phyloP scores from a whole-genome alignment of 2,888 invertebrate species.

The Agrochola litura region DNA sequence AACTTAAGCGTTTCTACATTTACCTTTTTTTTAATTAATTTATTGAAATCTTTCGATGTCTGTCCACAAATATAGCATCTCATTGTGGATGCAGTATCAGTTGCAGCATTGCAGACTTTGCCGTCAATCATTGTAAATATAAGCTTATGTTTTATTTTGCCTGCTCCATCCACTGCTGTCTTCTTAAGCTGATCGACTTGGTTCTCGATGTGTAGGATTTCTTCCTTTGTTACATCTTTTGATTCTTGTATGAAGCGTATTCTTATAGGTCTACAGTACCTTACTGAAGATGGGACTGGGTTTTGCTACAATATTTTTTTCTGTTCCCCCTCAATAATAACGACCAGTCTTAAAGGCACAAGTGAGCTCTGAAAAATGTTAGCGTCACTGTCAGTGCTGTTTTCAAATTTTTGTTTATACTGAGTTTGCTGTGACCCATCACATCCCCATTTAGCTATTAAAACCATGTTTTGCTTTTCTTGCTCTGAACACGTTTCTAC shows the following conservation, averaged over 20 bases:
- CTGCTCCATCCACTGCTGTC: too few relatives aligned
- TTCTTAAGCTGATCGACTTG: too few relatives aligned
- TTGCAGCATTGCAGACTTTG: constrained; percentile 23
- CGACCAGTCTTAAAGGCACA: constrained; percentile 19
- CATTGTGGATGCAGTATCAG: constrained; percentile 37
- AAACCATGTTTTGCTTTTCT: not conserved
- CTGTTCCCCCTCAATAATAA: not conserved
- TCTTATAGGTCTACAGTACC: too few relatives aligned
- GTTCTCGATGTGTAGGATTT: constrained; percentile 2
- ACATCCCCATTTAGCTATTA: constrained; percentile 6
- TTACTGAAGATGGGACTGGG: too few relatives aligned
- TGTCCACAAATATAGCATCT: constrained; percentile 45
- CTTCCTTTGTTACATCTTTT: not conserved
- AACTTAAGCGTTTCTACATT: not conserved
- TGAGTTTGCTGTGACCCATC: not conserved
- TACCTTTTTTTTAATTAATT: not conserved
- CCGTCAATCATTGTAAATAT: too few relatives aligned
- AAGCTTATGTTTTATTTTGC: too few relatives aligned
- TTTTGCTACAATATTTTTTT: too few relatives aligned
- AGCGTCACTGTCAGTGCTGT: not conserved
- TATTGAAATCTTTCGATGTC: constrained; percentile 45
- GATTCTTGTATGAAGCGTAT: not conserved
- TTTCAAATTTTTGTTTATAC: not conserved
- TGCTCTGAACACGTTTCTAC: not conserved
- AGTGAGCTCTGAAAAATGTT: constrained; percentile 32